phyloP scores from a whole-genome alignment of 2,797 vertebrate genomes.

The Argyrosomus regius region DNA sequence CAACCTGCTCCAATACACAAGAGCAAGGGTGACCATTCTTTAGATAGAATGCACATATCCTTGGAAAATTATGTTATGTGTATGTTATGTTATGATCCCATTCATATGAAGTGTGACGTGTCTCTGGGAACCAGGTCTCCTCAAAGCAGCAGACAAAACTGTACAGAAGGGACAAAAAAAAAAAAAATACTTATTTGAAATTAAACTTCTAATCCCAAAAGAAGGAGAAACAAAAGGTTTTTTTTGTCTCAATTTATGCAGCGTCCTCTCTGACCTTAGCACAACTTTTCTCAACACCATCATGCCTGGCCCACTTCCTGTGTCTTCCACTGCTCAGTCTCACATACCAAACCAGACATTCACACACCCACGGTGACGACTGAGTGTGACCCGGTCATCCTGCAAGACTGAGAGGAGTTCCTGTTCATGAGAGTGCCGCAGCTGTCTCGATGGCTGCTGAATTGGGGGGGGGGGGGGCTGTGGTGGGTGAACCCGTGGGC shows the following conservation, averaged over 20 bases:
- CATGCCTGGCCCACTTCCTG: constrained; percentile 69
- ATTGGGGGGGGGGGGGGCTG: constrained; percentile 10
- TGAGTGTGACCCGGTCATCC: constrained; percentile 75
- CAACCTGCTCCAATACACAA: neutral
- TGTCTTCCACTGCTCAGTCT: constrained; percentile 68
- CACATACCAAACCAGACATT: constrained; percentile 76
- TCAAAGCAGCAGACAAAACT: constrained; percentile 1
- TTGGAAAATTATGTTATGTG: neutral
- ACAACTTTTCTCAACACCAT: constrained; percentile 53
- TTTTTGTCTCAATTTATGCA: constrained; percentile 28
- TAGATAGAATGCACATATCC: neutral
- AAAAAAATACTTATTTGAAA: constrained; percentile 19
- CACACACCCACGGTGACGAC: constrained; percentile 77
- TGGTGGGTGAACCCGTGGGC: constrained; percentile 48
- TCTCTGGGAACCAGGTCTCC: neutral
- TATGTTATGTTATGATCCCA: neutral
- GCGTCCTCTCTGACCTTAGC: constrained; percentile 55
- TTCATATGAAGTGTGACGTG: neutral
- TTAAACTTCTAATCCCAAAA: constrained; percentile 24
- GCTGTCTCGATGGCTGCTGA: constrained; percentile 62
- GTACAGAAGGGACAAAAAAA: neutral
- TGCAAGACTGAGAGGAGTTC: constrained; percentile 70
- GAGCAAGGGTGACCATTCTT: neutral
- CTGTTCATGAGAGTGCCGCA: constrained; percentile 70
- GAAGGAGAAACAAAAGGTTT: neutral